Base-by-base conservation (phyloP, 2,888 invertebrate species). In the Autographa pulchrina region DNA sequence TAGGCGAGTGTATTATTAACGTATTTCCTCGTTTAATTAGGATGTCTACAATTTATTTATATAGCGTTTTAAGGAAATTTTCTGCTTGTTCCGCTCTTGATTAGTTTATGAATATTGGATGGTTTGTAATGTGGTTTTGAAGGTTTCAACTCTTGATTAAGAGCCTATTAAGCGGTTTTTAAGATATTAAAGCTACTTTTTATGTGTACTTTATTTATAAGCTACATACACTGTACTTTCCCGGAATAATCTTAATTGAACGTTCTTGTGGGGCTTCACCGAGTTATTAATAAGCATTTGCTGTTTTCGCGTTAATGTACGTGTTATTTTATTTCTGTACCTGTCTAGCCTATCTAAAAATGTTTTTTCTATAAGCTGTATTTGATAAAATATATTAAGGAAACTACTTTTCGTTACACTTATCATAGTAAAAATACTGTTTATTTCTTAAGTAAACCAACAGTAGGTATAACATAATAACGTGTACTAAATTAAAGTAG, bases 21-120 rank as follows among this genome's bases (percentile, higher is more conserved):
- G 75, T 80, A 82, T 85, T 84, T 81, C 72, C 68, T 77, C 79
- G 75, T 78, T 76, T 74, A 83, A 84, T 83, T 82, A 84, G 62
- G 48, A 79, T 77, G 76, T 81, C 74, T 77, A 77, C 38, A 56
- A 81, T 77, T 72, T 75, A 78, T 80, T 70, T 68, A 70, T 43
- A 58, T 9, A 64, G 59, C 54, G 48, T 74, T 75, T 72, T 69
- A 73, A 64, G 65, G 65, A 81, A 68, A 75, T 63, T 65, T 63
- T 64, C 56, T 25, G 72, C 66, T 68, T 62, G 66, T 70, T 66
- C 18, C 54, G n/a, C 13, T 25, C 41, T 62, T 77, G 67, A 80
- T 80, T 80, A 59, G 69, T 68, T 75, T 80, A 80, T 80, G 70
- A 80, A 77, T 80, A 74, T 80, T 75, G 56, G 31, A 80, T 72